Base-by-base conservation (phyloP, 1,140 invertebrate genomes). In the Hermetia illucens region DNA sequence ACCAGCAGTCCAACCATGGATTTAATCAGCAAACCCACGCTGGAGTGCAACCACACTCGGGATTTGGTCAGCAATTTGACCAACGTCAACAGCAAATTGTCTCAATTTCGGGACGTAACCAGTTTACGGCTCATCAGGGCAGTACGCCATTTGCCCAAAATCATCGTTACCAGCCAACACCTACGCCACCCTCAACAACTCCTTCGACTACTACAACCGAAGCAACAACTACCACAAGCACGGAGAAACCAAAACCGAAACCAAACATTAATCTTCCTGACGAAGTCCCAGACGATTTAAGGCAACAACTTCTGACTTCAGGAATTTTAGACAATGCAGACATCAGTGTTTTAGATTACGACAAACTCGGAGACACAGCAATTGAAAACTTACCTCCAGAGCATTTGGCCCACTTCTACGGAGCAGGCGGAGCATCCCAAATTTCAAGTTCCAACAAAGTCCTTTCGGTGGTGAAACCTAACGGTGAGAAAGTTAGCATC, bases 291-390 rank as follows among this genome's bases (percentile, higher is more conserved):
- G 82, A 86, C 38, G 83, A 88, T 54, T 68, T 89, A 22, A 70
- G 82, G 33, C 70, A 86, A 52, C 83, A 88, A 50, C 62, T 88
- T 1, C 51, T 88, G n/a, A 78, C 79, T 29, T 86, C 82, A 0
- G 85, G 85, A 25, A 87, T 89, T 43, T 63, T 88, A 27, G 78
- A 80, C 43, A 85, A 88, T 50, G 83, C 84, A 18, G 81, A 88
- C 48, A 87, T 88, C 38, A 85, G 84, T 43, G 74, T 88, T 18
- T 61, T 86, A 21, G 81, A 87, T 58, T 86, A 85, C 44, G 83
- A 87, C 51, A 88, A 89, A 65, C 74, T 87, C 21, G 83, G 83
- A n/a, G 83, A 85, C 48, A 86, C 83, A 39, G 74, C 82, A 6
- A 66, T 87, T 31, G 82, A 86, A 44, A 82, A 78, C 42, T 58